phyloP scores from a whole-genome alignment of 2,888 invertebrate species.

The Liodrosophila aerea region DNA sequence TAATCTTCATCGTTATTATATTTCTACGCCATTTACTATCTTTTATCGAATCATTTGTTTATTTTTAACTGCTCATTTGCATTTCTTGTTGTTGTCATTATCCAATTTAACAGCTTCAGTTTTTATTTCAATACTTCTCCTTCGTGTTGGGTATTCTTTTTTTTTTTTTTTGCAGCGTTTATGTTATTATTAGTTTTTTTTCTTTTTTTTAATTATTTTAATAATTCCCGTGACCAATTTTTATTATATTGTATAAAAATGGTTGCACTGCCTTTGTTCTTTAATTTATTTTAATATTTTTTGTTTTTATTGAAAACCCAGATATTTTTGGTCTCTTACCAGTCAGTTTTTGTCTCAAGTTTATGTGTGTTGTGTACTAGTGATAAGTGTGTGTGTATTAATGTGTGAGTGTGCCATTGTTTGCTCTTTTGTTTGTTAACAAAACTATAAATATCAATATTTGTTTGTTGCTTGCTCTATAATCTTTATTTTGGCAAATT shows the following conservation, averaged over 20 bases:
- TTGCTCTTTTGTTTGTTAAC: conserved; percentile 54
- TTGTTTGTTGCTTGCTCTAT: conserved; percentile 64
- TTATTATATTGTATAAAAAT: conserved; percentile 65
- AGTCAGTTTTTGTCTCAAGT: conserved; percentile 80
- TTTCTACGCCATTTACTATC: conserved; percentile 33
- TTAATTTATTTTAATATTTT: conserved; percentile 37
- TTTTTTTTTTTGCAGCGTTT: conserved; percentile 53
- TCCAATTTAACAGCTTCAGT: conserved; percentile 64
- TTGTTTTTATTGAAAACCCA: conserved; percentile 82
- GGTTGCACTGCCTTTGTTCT: conserved; percentile 54
- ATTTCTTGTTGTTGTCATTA: conserved; percentile 33
- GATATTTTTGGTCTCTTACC: conserved; percentile 82
- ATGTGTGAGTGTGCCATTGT: conserved; percentile 27
- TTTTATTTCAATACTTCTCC: conserved; percentile 42
- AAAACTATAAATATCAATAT: conserved; percentile 72
- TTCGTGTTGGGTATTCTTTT: conserved; percentile 53
- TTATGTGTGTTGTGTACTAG: conserved; percentile 27
- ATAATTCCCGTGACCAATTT: conserved; percentile 79
- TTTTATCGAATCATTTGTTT: conserved; percentile 6
- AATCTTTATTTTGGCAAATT: conserved; percentile 56
- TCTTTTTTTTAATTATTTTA: conserved; percentile 55
- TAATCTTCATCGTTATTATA: conserved; percentile 29
- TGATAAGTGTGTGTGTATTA: conserved; percentile 48
- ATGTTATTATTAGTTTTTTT: conserved; percentile 33
- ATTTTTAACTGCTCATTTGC: conserved; percentile 46